Percentiles rank a stretch among this genome's conserved stretches.
phyloP scores from a whole-genome alignment of 1,140 invertebrate genomes.

The Stegodyphus mimosarum region DNA sequence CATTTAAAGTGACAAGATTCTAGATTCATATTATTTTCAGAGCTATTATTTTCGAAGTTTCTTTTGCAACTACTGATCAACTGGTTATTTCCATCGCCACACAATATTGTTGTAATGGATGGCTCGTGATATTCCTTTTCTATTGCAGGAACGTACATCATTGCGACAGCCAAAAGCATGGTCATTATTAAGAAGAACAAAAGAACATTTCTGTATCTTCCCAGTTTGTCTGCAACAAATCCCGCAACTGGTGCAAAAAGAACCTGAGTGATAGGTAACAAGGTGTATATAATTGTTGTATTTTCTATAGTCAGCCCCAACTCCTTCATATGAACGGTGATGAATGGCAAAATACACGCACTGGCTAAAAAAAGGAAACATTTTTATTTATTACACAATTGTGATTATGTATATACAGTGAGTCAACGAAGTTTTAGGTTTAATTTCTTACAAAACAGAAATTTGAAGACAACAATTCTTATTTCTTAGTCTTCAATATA shows the following conservation, averaged over 20 bases:
- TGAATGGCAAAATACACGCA: slow-evolving; percentile 81
- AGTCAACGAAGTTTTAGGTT: too few species aligned
- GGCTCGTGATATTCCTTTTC: too few species aligned
- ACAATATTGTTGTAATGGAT: neutral
- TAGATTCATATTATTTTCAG: neutral
- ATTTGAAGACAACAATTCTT: too few species aligned
- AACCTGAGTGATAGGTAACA: slow-evolving; percentile 81
- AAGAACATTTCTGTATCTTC: slow-evolving; percentile 79
- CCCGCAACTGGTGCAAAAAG: slow-evolving; percentile 83
- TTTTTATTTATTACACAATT: too few species aligned
- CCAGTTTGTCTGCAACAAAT: slow-evolving; percentile 82
- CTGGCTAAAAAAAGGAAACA: slow-evolving; percentile 72
- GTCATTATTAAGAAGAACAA: slow-evolving; percentile 75
- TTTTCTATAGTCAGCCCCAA: slow-evolving; percentile 84
- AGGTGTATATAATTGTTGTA: slow-evolving; percentile 85
- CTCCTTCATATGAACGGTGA: slow-evolving; percentile 86
- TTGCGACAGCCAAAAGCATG: slow-evolving; percentile 75
- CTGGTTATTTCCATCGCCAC: neutral
- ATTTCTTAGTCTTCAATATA: too few species aligned
- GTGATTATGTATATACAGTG: too few species aligned
- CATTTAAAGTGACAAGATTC: neutral
- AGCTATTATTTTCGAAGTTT: neutral
- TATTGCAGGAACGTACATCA: slow-evolving; percentile 72
- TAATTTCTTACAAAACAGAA: too few species aligned
- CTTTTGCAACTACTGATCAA: neutral